Evolutionary conservation across 2,797 vertebrate genomes (phyloP), one percentile per base, ranked within the genome.

Genomic region (Crenichthys baileyi): DNA sequence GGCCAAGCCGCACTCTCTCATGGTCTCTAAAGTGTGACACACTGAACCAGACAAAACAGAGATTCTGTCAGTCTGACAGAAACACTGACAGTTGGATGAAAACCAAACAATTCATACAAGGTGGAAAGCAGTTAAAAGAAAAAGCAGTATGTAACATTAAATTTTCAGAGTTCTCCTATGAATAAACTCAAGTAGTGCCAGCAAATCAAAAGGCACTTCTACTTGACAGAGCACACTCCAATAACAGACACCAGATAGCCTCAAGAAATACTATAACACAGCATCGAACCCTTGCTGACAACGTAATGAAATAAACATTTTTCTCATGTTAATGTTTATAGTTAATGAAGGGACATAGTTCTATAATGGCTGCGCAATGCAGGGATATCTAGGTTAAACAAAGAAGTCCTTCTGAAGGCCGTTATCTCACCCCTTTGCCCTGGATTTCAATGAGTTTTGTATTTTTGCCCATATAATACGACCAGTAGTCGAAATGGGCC

Each of bases 1-100:
- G 72, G 73, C 86, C 88, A 89, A 71, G 77, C 60, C 75, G 13
- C 39, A 20, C 79, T 85, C 72, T 80, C 71, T 61, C n/a, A 56
- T 44, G 77, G 53, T 72, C 53, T 73, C 51, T 39, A 73, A 78
- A 82, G 78, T 73, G 78, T 63, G 78, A 83, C 81, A 77, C 63
- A 44, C 29, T 26, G 44, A 86, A 77, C 46, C 70, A 74, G 65
- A 83, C 83, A 48, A 73, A 70, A 83, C 72, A 48, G 67, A 13
- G 39, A 77, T 72, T 79, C 58, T 60, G 81, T 83, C 79, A 65
- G 26, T 31, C 55, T 56, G 73, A 83, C 82, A 61, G 11, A 75
- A 72, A 36, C n/a, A 9, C 60, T 44, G 80, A 76, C 46, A 16
- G 73, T 61, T 22, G 0, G 61, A 77, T 1, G 29, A 73, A 73